Conservation (phyloP, 2,113 vertebrate species). For the Pseudorasbora parva region DNA sequence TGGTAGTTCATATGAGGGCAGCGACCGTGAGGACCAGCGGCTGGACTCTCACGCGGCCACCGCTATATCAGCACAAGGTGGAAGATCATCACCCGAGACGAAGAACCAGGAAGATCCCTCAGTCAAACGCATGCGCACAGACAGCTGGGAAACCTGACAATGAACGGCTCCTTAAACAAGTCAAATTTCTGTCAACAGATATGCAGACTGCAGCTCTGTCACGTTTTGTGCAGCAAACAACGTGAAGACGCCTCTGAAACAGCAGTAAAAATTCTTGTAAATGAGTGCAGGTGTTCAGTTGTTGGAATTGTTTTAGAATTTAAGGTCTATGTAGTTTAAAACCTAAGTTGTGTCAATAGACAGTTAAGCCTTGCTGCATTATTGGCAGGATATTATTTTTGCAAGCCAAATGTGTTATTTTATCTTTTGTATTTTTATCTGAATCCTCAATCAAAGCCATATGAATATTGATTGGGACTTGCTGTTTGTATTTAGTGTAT, state of each 20-base stretch:
- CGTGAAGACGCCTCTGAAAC: neutral
- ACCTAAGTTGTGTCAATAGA: constrained; percentile 14
- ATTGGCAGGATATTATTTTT: constrained; percentile 23
- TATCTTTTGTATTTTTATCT: constrained; percentile 37
- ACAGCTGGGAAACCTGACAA: constrained; percentile 90
- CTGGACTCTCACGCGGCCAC: constrained; percentile 83
- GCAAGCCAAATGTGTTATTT: constrained; percentile 42
- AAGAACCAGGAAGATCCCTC: constrained; percentile 86
- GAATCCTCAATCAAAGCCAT: constrained; percentile 38
- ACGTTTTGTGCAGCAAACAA: constrained; percentile 39
- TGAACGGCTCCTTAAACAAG: neutral
- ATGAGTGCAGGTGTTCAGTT: constrained; percentile 8
- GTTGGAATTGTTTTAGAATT: constrained; percentile 1
- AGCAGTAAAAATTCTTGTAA: constrained; percentile 9
- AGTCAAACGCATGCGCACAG: constrained; percentile 91
- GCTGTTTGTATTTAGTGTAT: neutral
- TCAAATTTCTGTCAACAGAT: neutral
- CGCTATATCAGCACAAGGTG: constrained; percentile 73
- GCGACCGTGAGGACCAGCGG: constrained; percentile 85
- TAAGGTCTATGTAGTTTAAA: neutral
- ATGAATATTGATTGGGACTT: neutral
- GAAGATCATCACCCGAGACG: constrained; percentile 67
- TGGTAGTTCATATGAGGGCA: constrained; percentile 91
- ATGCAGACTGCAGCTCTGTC: constrained; percentile 17
- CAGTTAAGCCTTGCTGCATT: constrained; percentile 31